Conservation (phyloP, 2,113 vertebrate species). For the Promerops cafer region DNA sequence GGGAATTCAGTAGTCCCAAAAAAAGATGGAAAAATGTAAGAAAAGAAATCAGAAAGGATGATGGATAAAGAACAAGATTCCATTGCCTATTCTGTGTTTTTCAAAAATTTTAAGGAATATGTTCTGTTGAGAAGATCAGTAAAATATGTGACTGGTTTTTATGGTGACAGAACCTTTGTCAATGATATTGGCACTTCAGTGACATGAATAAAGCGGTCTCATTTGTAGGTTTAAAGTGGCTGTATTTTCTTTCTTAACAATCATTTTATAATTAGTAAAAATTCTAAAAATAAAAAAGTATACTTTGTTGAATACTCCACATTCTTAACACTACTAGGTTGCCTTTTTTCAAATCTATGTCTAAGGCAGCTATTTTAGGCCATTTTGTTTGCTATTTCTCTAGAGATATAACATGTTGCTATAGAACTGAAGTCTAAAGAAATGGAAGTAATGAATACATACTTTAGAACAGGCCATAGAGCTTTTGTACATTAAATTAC, state of each 20-base stretch:
- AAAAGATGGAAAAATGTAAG: background rate
- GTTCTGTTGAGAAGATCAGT: background rate
- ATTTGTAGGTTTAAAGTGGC: background rate
- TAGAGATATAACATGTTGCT: background rate
- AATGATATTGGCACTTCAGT: background rate
- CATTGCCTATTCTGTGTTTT: background rate
- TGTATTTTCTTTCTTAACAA: background rate
- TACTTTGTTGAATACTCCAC: background rate
- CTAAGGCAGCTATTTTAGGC: background rate
- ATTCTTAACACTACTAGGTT: background rate
- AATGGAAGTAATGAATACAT: background rate
- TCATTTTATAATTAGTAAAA: background rate
- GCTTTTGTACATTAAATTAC: slow-evolving; percentile 1
- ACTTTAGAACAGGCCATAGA: slow-evolving; percentile 18
- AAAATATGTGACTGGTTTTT: background rate
- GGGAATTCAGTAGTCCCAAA: background rate
- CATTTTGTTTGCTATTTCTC: background rate
- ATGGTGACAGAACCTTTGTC: background rate
- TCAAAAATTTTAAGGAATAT: background rate
- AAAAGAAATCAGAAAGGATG: background rate
- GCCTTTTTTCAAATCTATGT: background rate
- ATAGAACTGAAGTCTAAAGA: background rate
- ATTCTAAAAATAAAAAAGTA: background rate
- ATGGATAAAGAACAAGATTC: background rate
- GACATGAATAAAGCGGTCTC: background rate